Evolutionary conservation across 1,140 invertebrate species (phyloP).

Genomic region (Elysia chlorotica): DNA sequence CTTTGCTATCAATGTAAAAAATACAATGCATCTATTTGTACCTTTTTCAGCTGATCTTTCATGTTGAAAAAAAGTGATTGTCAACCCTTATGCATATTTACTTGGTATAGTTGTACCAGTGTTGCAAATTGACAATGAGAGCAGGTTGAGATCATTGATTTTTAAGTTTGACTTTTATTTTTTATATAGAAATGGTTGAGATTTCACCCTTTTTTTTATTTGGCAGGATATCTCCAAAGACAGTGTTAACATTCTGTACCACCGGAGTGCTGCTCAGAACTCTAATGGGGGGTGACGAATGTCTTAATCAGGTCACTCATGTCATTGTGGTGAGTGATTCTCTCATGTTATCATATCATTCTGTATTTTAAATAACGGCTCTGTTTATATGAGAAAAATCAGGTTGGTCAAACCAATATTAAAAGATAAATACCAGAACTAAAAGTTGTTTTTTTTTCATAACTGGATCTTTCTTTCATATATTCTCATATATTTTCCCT

Average conservation of each 20-base stretch:
- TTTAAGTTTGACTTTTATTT: neutral
- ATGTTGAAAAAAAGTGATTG: too few relatives aligned
- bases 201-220: slow-evolving; percentile 12
- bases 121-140: too few relatives aligned
- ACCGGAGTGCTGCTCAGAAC: slow-evolving; percentile 87
- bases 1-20: neutral
- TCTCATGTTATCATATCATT: too few relatives aligned
- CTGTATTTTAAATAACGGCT: too few relatives aligned
- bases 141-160: neutral
- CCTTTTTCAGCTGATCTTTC: neutral
- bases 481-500: too few relatives aligned
- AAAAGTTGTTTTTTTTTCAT: too few relatives aligned
- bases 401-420: too few relatives aligned
- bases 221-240: slow-evolving; percentile 75
- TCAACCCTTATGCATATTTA: too few relatives aligned
- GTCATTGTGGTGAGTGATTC: slow-evolving; percentile 86
- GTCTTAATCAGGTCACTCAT: slow-evolving; percentile 78
- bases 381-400: too few relatives aligned
- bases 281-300: slow-evolving; percentile 76
- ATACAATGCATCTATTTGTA: neutral
- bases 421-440: too few relatives aligned
- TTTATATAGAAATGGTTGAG: neutral
- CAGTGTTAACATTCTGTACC: slow-evolving; percentile 88
- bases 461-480: too few relatives aligned
- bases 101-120: too few relatives aligned